phyloP scores from a whole-genome alignment of 2,888 invertebrate species.

The Balanococcus diminutus region DNA sequence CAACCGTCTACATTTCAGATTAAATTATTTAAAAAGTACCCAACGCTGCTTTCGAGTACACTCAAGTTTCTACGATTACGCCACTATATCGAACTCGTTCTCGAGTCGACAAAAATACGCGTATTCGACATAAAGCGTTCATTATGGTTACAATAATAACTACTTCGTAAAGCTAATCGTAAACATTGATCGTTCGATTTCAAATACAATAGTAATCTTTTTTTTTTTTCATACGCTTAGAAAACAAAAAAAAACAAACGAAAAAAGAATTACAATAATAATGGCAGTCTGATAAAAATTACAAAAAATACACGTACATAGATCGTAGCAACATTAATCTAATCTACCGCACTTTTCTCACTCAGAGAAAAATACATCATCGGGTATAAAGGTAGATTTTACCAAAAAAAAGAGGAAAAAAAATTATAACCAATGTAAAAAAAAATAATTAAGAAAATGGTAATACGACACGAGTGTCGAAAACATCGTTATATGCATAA shows the following conservation, averaged over 20 bases:
- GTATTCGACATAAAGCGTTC: neutral
- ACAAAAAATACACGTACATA: neutral
- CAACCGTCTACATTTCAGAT: neutral
- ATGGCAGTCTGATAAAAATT: neutral
- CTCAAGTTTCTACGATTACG: neutral
- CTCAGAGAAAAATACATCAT: neutral
- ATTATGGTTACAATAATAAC: neutral
- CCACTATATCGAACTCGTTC: neutral
- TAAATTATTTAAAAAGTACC: neutral
- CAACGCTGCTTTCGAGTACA: neutral
- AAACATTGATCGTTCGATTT: neutral
- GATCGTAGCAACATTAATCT: neutral
- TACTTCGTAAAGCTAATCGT: neutral
- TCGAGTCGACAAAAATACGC: neutral
- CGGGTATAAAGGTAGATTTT: neutral
- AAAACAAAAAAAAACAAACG: neutral
- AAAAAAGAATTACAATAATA: neutral
- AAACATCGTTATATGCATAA: slow-evolving; percentile 20
- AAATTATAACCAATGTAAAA: slow-evolving; percentile 36
- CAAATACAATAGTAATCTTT: neutral
- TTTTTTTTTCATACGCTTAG: neutral
- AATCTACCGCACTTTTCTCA: neutral
- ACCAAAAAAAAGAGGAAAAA: slow-evolving; percentile 12
- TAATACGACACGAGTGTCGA: slow-evolving; percentile 19
- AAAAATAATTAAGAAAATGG: slow-evolving; percentile 23